Evolutionary conservation across 2,888 invertebrate genomes (phyloP).

Genomic region (Bimastos eiseni): DNA sequence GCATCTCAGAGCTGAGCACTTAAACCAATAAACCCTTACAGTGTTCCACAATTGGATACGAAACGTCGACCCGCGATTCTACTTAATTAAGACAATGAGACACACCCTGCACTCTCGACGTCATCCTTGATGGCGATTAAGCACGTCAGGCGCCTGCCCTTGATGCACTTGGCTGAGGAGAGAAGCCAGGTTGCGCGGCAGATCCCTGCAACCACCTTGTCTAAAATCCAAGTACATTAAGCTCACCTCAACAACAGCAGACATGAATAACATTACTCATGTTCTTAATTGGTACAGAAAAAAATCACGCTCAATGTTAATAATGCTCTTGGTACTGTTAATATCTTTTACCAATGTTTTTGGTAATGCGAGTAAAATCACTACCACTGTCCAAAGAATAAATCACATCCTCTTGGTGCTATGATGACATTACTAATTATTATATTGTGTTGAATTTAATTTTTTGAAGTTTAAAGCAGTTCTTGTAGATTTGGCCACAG

Average conservation of each 20-base stretch:
- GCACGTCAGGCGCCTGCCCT: constrained; percentile 50
- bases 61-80: background rate
- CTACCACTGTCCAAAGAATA: too few species aligned
- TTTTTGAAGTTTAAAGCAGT: too few species aligned
- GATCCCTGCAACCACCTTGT: constrained; percentile 50
- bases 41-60: background rate
- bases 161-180: constrained; percentile 53
- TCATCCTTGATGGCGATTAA: constrained; percentile 55
- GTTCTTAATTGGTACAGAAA: background rate
- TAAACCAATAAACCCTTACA: too few species aligned
- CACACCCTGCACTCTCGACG: constrained; percentile 54
- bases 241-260: too few species aligned
- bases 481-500: too few species aligned
- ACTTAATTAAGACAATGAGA: too few species aligned
- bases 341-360: too few species aligned
- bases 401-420: background rate
- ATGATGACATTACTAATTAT: background rate
- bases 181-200: constrained; percentile 56
- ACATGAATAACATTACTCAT: background rate
- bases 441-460: too few species aligned
- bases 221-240: constrained; percentile 39
- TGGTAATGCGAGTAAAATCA: background rate
- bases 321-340: background rate
- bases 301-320: too few species aligned
- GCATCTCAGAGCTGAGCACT: too few species aligned